A percentile compares a stretch with the other conserved stretches of the same genome.
phyloP scores from a whole-genome alignment of 2,888 invertebrate species.

The Iselma pallidipennis region DNA sequence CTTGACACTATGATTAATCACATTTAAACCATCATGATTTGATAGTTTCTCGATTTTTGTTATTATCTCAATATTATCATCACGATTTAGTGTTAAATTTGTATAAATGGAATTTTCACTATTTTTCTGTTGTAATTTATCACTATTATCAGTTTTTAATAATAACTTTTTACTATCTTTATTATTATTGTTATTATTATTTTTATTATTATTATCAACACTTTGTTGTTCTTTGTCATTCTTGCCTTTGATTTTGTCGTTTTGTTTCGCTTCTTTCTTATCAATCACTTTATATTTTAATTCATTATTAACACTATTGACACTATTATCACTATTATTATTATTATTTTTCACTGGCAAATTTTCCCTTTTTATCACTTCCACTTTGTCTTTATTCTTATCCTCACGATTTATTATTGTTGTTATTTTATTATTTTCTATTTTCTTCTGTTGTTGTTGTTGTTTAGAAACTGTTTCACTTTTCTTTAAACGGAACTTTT shows the following conservation, averaged over 20 bases:
- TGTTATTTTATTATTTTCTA: conserved; percentile 27
- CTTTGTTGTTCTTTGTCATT: conserved; percentile 4
- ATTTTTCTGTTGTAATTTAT: not conserved
- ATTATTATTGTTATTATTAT: conserved; percentile 32
- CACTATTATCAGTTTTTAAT: conserved; percentile 17
- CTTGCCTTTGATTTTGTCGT: conserved; percentile 13
- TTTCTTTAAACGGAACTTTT: conserved; percentile 12
- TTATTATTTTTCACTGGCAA: conserved; percentile 18
- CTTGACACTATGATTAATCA: conserved; percentile 48
- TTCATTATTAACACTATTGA: conserved; percentile 21
- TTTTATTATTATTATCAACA: conserved; percentile 27
- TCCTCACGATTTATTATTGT: conserved; percentile 20
- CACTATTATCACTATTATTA: conserved; percentile 18
- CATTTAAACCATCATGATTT: conserved; percentile 48
- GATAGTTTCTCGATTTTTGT: conserved; percentile 51
- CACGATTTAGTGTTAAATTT: conserved; percentile 49
- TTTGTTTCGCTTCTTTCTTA: conserved; percentile 5
- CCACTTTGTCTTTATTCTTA: conserved; percentile 5
- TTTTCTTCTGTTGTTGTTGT: conserved; percentile 28
- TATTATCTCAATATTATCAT: conserved; percentile 48
- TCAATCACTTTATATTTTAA: conserved; percentile 1
- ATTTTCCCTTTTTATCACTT: not conserved
- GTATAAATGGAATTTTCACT: conserved; percentile 41
- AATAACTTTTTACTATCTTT: conserved; percentile 27
- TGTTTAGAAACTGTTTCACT: not conserved